Conservation (phyloP, 2,113 vertebrate genomes). For the Aphyosemion australe region DNA sequence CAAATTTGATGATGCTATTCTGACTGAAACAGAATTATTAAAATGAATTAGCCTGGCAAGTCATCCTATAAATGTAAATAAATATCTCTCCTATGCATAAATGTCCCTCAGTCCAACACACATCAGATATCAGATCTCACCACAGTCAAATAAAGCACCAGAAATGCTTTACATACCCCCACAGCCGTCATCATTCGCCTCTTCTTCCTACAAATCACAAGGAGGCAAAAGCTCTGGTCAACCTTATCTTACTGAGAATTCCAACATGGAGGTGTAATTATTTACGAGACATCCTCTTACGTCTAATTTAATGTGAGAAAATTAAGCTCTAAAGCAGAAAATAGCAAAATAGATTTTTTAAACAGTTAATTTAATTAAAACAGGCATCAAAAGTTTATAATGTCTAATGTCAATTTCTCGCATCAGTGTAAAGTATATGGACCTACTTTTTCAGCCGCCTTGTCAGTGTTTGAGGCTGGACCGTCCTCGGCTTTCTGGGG, state of each 20-base stretch:
- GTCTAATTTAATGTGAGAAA: neutral
- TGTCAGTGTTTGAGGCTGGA: slow-evolving; percentile 24
- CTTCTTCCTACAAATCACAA: slow-evolving; percentile 62
- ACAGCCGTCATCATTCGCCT: slow-evolving; percentile 60
- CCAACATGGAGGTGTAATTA: neutral
- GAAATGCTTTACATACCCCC: slow-evolving; percentile 55
- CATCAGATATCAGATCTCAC: neutral
- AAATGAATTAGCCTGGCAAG: too few relatives aligned
- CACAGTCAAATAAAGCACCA: neutral
- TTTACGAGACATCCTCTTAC: neutral
- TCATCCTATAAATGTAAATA: too few relatives aligned
- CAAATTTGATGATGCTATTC: too few relatives aligned
- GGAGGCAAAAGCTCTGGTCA: neutral
- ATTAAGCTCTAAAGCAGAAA: neutral
- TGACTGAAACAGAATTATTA: too few relatives aligned
- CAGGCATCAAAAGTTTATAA: neutral
- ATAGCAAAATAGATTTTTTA: too few relatives aligned
- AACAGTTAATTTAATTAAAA: too few relatives aligned
- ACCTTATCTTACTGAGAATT: neutral
- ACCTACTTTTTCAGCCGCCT: slow-evolving; percentile 60
- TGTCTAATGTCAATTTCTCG: neutral
- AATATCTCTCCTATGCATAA: too few relatives aligned
- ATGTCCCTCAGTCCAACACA: too few relatives aligned
- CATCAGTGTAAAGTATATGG: neutral
- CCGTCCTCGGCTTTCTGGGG: slow-evolving; percentile 56